phyloP scores from a whole-genome alignment of 2,797 vertebrate species.

The Pseudochirops corinnae region DNA sequence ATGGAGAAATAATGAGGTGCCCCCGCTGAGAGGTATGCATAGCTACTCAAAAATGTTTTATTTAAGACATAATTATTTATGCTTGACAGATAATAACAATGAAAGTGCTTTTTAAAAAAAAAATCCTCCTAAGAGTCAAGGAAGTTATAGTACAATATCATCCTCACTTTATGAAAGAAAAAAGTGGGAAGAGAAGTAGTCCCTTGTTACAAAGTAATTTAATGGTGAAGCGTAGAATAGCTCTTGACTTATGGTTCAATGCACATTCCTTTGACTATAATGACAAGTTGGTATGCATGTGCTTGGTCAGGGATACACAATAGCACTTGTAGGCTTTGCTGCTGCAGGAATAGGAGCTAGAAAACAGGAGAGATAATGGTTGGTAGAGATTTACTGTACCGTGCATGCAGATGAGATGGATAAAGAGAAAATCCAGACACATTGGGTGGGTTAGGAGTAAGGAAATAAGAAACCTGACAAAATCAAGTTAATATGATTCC shows the following conservation, averaged over 20 bases:
- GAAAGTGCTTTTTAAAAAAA: neutral
- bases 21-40: neutral
- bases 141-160: neutral
- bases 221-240: constrained; percentile 12
- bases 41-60: neutral
- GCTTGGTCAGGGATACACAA: neutral
- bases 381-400: neutral
- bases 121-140: neutral
- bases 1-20: neutral
- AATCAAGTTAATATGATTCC: neutral
- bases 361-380: neutral
- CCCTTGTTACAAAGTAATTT: constrained; percentile 30
- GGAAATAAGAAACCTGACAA: neutral
- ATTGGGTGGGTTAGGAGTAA: neutral
- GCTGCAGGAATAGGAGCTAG: neutral
- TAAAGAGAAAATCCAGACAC: neutral
- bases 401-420: neutral
- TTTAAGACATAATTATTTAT: neutral
- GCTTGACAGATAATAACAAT: neutral
- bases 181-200: neutral
- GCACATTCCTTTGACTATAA: neutral
- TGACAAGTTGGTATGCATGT: constrained; percentile 3
- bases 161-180: neutral
- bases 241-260: constrained; percentile 7
- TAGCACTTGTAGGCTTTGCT: neutral